Base-by-base conservation (phyloP, 1,140 invertebrate species). In the Contarinia nasturtii region DNA sequence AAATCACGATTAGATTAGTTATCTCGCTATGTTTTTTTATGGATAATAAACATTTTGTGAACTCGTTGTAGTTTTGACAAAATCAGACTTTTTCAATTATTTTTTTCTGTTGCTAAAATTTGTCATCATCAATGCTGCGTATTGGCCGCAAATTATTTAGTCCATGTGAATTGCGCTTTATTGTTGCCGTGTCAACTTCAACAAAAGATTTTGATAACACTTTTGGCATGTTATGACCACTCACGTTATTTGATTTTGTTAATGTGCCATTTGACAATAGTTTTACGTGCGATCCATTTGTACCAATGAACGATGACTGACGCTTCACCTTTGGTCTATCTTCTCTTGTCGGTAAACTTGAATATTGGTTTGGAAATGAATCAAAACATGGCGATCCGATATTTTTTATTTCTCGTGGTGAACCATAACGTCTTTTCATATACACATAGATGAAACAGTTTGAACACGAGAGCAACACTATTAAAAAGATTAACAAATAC, bases 311-410 rank as follows among this genome's bases (percentile, higher is more conserved):
- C 14, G 71, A 73, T 37, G 67, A 67, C 51, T 68, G 73, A 1
- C 67, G 65, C 58, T 70, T 77, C 65, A 67, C 69, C 41, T 64
- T 67, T 3, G 65, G 74, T 55, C 71, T 58, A 22, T 51, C 74
- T 60, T 81, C 79, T 56, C 80, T 82, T 45, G 82, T 64, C 1
- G 79, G 82, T 27, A 87, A 75, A n/a, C 80, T 77, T 38, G 84
- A 81, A 57, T 87, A 86, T 49, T 81, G 79, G 60, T 86, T 86
- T 54, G 81, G 81, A 55, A 82, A 83, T 1, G 76, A 76, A 45
- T 85, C 83, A 54, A 86, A 87, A 59, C 83, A 82, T 0, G 81
- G 80, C 44, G 75, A 78, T 12, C 74, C 69, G 12, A 43, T 43
- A 14, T 43, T 43, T 43, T 43, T 43, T 5, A 44, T 27, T 12